phyloP scores from a whole-genome alignment of 2,113 vertebrate species.

The Tringa solitaria region DNA sequence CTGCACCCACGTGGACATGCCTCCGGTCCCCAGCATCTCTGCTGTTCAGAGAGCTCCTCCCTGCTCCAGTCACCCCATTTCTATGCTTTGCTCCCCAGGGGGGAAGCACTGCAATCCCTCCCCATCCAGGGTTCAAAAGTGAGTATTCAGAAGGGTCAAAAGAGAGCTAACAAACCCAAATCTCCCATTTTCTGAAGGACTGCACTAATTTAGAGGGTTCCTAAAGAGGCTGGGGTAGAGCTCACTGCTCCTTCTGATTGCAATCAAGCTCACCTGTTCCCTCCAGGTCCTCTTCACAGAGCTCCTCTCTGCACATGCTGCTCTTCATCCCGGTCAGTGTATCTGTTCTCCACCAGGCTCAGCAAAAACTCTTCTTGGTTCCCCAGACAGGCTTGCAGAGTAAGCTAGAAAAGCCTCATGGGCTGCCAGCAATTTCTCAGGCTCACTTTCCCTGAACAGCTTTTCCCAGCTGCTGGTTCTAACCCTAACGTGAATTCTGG shows the following conservation, averaged over 20 bases:
- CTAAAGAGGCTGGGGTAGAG: background rate
- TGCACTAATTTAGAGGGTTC: background rate
- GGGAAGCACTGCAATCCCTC: background rate
- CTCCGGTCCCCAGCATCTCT: background rate
- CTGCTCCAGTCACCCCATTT: background rate
- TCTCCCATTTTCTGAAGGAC: background rate
- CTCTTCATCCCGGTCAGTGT: background rate
- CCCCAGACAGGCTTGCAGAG: background rate
- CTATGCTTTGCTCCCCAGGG: background rate
- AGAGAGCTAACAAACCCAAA: background rate
- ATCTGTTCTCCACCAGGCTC: background rate
- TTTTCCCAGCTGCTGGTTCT: background rate
- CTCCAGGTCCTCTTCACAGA: background rate
- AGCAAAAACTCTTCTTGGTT: background rate
- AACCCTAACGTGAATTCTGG: background rate
- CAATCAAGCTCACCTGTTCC: slow-evolving; percentile 1
- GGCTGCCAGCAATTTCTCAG: slow-evolving; percentile 3
- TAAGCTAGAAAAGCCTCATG: background rate
- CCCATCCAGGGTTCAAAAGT: background rate
- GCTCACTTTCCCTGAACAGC: background rate
- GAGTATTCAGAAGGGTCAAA: background rate
- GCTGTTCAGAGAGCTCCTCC: background rate
- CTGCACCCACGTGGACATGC: background rate
- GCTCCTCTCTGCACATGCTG: background rate
- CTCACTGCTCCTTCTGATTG: background rate